Conservation (phyloP, 2,797 vertebrate genomes). For the Spinibarbus caldwelli region DNA sequence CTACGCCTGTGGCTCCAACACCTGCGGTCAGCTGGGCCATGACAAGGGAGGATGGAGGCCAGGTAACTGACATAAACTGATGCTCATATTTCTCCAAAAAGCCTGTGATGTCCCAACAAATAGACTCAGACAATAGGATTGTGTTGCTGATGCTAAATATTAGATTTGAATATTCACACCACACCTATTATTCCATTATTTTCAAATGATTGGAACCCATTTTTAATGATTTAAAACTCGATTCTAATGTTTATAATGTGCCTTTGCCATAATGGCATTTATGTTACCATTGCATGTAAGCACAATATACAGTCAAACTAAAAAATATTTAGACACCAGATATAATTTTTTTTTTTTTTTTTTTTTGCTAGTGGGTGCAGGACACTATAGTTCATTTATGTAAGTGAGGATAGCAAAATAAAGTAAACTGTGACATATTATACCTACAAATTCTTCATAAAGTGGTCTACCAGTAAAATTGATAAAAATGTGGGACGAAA, state of each 20-base stretch:
- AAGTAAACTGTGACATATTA: no score
- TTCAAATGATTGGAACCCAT: background rate
- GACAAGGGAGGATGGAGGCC: constrained; percentile 83
- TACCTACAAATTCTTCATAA: no score
- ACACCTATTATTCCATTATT: background rate
- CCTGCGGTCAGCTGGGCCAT: constrained; percentile 91
- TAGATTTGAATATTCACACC: background rate
- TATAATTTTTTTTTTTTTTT: no score
- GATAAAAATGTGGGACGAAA: no score
- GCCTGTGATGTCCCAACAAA: background rate
- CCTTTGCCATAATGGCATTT: background rate
- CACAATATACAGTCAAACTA: no score
- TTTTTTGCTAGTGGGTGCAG: no score
- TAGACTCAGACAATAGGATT: background rate
- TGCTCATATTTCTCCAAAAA: background rate
- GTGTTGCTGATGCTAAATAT: background rate
- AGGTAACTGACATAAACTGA: constrained; percentile 71
- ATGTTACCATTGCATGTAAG: no score
- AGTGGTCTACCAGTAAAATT: no score
- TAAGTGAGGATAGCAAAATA: no score
- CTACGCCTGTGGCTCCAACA: constrained; percentile 92
- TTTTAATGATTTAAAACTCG: background rate
- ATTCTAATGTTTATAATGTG: background rate
- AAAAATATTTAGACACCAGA: no score
- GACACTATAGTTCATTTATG: no score